Evolutionary conservation across 37 sponge, comb jelly and placozoan genomes (phyloP).

Genomic region (Eunapius fragilis): DNA sequence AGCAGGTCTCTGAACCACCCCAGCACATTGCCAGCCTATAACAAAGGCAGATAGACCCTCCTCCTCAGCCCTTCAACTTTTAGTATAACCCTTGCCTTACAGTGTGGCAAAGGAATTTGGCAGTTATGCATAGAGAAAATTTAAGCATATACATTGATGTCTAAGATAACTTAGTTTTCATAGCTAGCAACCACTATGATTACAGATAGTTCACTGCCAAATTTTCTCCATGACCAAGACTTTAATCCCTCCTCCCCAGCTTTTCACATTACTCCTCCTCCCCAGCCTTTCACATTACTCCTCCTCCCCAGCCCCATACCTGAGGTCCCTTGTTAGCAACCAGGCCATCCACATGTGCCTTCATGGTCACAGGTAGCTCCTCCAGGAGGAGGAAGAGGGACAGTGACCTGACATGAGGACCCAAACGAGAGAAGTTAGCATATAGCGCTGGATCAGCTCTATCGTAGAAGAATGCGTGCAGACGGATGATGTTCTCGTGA

Average conservation of each 20-base stretch:
- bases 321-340: constrained; percentile 47
- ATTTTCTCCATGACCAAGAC: too few species aligned
- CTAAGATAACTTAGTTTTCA: too few species aligned
- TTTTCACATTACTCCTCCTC: too few species aligned
- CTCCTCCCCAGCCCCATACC: constrained; percentile 11
- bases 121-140: too few species aligned
- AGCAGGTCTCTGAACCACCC: constrained; percentile 68
- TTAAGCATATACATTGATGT: too few species aligned
- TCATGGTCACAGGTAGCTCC: constrained; percentile 55
- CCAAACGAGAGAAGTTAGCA: constrained; percentile 20
- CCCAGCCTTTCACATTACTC: neutral
- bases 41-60: too few species aligned
- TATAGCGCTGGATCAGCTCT: constrained; percentile 46
- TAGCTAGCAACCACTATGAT: too few species aligned
- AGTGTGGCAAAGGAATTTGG: neutral
- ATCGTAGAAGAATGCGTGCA: constrained; percentile 90
- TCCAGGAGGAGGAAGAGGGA: constrained; percentile 87
- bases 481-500: constrained; percentile 85
- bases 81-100: too few species aligned
- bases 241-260: too few species aligned
- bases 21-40: constrained; percentile 50
- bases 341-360: constrained; percentile 35
- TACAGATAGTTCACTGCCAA: too few species aligned
- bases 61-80: too few species aligned
- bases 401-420: constrained; percentile 18